Conservation (phyloP, 2,113 vertebrate species). For the Henicopernis longicauda region DNA sequence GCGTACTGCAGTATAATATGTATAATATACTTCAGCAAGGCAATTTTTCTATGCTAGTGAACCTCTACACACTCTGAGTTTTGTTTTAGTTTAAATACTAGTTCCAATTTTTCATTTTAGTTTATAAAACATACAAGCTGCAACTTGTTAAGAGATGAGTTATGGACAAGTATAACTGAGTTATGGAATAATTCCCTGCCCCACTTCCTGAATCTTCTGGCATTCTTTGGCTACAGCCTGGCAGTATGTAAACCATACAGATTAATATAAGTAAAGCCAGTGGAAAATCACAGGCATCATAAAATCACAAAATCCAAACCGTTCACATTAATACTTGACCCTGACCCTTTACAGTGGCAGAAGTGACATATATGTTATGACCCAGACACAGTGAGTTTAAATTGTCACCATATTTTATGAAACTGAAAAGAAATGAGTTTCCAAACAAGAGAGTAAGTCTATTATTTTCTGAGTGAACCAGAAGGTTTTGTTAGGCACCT, state of each 20-base stretch:
- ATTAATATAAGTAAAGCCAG: slow-evolving; percentile 38
- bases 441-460: background rate
- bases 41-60: background rate
- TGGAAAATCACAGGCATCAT: slow-evolving; percentile 43
- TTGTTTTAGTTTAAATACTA: slow-evolving; percentile 42
- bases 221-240: slow-evolving; percentile 34
- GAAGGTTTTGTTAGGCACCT: background rate
- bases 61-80: slow-evolving; percentile 1
- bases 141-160: slow-evolving; percentile 65
- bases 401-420: background rate
- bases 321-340: slow-evolving; percentile 8
- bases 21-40: background rate
- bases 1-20: background rate
- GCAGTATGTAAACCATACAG: slow-evolving; percentile 46
- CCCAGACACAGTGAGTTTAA: background rate
- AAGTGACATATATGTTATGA: background rate
- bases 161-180: slow-evolving; percentile 40
- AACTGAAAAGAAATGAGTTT: background rate
- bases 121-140: slow-evolving; percentile 65
- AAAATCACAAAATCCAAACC: slow-evolving; percentile 14
- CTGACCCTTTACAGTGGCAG: background rate
- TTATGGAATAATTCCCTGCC: slow-evolving; percentile 64
- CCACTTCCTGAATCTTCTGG: slow-evolving; percentile 62
- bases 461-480: background rate
- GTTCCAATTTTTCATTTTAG: slow-evolving; percentile 57